A percentile compares a stretch with the other conserved stretches of the same genome.
Evolutionary conservation across 2,888 invertebrate genomes (phyloP).

Genomic region (Mimas tiliae): DNA sequence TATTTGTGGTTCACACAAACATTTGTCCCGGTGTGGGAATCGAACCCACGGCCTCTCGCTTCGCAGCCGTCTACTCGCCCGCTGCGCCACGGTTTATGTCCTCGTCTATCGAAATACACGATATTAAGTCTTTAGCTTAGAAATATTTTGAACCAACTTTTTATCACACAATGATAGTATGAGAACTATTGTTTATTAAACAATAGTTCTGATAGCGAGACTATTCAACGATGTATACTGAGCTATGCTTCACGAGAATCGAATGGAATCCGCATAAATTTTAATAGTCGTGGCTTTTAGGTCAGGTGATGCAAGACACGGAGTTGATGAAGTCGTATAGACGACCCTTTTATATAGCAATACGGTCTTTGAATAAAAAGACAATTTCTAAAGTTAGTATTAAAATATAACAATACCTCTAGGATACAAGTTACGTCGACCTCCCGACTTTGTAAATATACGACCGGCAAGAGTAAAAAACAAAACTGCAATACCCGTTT

Average conservation of each 20-base stretch:
- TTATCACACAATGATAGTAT: too few relatives aligned
- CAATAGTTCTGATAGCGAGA: too few relatives aligned
- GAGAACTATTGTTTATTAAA: too few relatives aligned
- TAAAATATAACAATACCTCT: conserved; percentile 12
- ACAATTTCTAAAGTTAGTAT: neutral
- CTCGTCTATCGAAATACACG: too few relatives aligned
- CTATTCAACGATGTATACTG: neutral
- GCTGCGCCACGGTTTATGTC: too few relatives aligned
- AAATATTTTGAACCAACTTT: too few relatives aligned
- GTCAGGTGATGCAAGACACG: neutral
- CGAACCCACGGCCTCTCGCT: too few relatives aligned
- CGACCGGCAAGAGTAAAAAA: conserved; percentile 50
- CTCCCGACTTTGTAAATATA: conserved; percentile 38
- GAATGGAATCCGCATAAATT: neutral
- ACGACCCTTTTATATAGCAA: neutral
- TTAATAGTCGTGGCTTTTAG: neutral
- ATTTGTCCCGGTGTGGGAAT: too few relatives aligned
- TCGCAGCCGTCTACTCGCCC: too few relatives aligned
- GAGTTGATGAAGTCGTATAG: neutral
- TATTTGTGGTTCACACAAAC: too few relatives aligned
- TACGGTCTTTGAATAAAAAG: neutral
- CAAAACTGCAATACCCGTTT: conserved; percentile 59
- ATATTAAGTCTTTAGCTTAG: too few relatives aligned
- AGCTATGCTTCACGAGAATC: neutral
- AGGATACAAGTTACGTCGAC: neutral